Evolutionary conservation across 2,888 invertebrate species (phyloP), one percentile per base, ranked within the genome.

Genomic region (Cistogaster globosa): DNA sequence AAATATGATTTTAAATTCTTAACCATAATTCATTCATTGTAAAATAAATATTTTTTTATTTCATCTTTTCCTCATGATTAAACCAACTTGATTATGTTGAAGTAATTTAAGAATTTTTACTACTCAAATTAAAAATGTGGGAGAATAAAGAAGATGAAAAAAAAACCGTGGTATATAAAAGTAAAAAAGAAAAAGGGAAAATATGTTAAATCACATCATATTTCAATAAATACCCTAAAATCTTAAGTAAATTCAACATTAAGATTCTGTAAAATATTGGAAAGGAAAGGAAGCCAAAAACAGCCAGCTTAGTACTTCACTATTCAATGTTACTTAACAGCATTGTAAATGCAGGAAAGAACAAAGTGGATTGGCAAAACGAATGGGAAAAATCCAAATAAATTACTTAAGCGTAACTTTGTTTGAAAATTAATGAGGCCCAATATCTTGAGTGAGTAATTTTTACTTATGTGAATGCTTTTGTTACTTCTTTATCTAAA

Each of bases 341-440:
- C 62, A 82, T 62, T 38, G 58, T 26, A 76, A 65, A 76, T 55
- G n/a, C 51, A 68, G 55, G 53, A 65, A 48, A 22, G 42, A 72
- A 63, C 55, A 26, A 16, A 26, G 65, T 26, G 45, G 57, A 72
- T 45, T 26, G 16, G 62, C 36, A 38, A 11, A 38, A 63, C n/a
- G 48, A 63, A 53, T 69, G 36, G 48, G 45, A 62, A 51, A 84
- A 85, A 71, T 32, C 26, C 78, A 75, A 60, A 85, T 75, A 75
- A 82, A 78, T 78, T 78, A 51, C 45, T 82, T 51, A 71, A 69
- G 62, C 58, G 14, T 77, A 48, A 53, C 63, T 57, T 65, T 75
- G 58, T 78, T 85, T 85, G 68, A 80, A 84, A 86, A 80, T 86
- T 84, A 86, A 87, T 82, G 87, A 84, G 80, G 79, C 82, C 63